A percentile compares a stretch with the other conserved stretches of the same genome.
Conservation (phyloP, 2,797 vertebrate genomes). For the Gymnopithys bicolor region DNA sequence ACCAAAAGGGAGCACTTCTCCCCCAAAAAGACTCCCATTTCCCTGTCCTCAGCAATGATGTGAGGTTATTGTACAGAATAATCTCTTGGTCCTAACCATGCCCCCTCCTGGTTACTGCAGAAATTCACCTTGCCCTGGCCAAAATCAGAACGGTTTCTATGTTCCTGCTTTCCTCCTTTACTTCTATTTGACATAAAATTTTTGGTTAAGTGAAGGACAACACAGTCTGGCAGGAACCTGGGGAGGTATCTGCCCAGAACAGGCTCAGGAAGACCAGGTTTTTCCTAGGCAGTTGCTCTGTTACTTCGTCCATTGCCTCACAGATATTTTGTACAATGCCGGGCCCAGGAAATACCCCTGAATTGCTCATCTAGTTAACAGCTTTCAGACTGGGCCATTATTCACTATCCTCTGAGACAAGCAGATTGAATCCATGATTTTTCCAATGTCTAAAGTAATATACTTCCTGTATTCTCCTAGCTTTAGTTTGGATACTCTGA, state of each 20-base stretch:
- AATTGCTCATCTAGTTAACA: background rate
- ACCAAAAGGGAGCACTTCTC: background rate
- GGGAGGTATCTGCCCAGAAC: background rate
- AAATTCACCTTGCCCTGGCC: background rate
- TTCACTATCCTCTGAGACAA: background rate
- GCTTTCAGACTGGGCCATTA: background rate
- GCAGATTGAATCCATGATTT: background rate
- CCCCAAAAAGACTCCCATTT: rapidly evolving
- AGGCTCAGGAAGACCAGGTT: background rate
- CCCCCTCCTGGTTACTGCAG: background rate
- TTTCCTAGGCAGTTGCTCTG: background rate
- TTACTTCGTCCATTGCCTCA: background rate
- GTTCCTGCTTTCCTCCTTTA: background rate
- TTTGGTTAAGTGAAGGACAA: background rate
- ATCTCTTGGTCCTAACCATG: rapidly evolving
- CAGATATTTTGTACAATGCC: background rate
- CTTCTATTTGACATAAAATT: background rate
- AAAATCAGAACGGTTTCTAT: background rate
- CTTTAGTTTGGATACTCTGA: background rate
- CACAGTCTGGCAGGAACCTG: no score
- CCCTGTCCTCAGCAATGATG: background rate
- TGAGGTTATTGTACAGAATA: background rate
- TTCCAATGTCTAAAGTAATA: background rate
- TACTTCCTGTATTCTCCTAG: background rate
- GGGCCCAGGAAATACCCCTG: background rate